Conservation (phyloP, 2,888 invertebrate genomes). For the Erpobdella octoculata region DNA sequence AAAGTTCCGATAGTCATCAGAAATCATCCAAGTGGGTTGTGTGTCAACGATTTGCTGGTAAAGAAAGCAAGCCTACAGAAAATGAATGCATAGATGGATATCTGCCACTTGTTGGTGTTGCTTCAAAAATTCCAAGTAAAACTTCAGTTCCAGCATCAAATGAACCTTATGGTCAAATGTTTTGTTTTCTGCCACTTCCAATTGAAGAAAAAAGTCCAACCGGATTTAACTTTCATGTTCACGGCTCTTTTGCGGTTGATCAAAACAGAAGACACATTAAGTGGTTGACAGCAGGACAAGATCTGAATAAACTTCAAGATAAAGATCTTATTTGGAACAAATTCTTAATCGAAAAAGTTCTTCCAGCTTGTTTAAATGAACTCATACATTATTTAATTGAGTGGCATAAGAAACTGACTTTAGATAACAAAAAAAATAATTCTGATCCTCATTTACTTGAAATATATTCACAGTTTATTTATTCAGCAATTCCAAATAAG, state of each 20-base stretch:
- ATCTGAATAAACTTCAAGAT: constrained; percentile 34
- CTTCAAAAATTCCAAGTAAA: constrained; percentile 23
- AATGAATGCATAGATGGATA: constrained; percentile 20
- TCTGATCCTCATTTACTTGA: neutral
- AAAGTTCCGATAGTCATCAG: neutral
- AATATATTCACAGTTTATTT: constrained; percentile 26
- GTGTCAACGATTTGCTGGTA: constrained; percentile 24
- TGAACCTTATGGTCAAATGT: constrained; percentile 27
- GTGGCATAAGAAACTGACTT: neutral
- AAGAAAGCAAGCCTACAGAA: neutral
- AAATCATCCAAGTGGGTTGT: constrained; percentile 22
- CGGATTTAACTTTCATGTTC: constrained; percentile 30
- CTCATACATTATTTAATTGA: constrained; percentile 36
- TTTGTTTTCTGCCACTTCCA: constrained; percentile 33
- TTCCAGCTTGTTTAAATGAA: constrained; percentile 40
- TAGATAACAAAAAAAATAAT: neutral
- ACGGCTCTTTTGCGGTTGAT: constrained; percentile 32
- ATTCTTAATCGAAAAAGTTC: constrained; percentile 41
- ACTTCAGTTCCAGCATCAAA: neutral
- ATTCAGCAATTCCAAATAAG: constrained; percentile 35
- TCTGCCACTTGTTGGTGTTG: constrained; percentile 40
- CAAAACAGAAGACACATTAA: constrained; percentile 31
- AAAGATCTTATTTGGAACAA: constrained; percentile 44
- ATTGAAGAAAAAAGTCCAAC: constrained; percentile 28
- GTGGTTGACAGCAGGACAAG: constrained; percentile 27